Evolutionary conservation across 2,113 vertebrate genomes (phyloP).

Genomic region (Hydropotes inermis): DNA sequence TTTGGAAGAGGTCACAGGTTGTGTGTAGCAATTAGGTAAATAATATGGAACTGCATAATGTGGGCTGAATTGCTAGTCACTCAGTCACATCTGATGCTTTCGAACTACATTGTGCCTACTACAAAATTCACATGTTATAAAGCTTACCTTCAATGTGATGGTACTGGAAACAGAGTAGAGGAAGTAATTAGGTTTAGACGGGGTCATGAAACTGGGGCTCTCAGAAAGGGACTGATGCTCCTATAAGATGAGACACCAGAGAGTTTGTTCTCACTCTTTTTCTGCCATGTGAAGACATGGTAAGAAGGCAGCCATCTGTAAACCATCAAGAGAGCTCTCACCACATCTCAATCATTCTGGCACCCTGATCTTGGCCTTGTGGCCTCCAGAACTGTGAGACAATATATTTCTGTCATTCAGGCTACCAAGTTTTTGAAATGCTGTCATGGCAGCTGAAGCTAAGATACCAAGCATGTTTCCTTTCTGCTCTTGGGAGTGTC

Average conservation of each 20-base stretch:
- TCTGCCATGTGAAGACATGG: background rate
- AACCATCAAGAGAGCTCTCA: background rate
- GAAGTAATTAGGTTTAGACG: background rate
- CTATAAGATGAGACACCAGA: background rate
- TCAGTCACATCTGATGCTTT: background rate
- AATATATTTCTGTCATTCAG: background rate
- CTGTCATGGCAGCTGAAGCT: background rate
- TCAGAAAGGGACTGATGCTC: background rate
- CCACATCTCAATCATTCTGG: fast-evolving
- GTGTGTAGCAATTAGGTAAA: background rate
- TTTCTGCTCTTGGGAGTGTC: background rate
- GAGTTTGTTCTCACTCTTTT: background rate
- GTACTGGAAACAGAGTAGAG: background rate
- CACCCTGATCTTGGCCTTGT: background rate
- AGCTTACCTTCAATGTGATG: background rate
- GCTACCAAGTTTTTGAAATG: background rate
- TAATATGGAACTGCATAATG: background rate
- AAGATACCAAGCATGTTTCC: background rate
- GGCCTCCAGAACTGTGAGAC: background rate
- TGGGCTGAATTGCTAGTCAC: background rate
- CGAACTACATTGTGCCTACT: background rate
- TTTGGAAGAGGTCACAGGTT: background rate
- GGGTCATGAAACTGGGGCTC: background rate
- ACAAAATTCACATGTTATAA: background rate
- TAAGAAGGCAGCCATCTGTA: background rate